These are phyloP conservation scores for Felis catus DNA, from an alignment of 2,113 vertebrate genomes.

Conservation along the genomic window F.catus_Fca126_mat1.0 CM031419.1:211705501-211706000, in stretches of 20 bases:
- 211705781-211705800: background rate
- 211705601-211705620: background rate
- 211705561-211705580: background rate
- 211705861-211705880: background rate
- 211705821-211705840: background rate
- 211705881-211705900: background rate
- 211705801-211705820: background rate
- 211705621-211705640: background rate
- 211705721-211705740: background rate
- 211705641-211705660: background rate
- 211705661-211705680: background rate
- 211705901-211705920: conserved; percentile 43
- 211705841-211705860: background rate
- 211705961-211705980: conserved; percentile 41
- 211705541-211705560: background rate
- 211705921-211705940: conserved; percentile 22
- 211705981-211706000: background rate
- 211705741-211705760: background rate
- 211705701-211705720: background rate
- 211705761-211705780: background rate
- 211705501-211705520: background rate
- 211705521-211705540: background rate
- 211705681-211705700: background rate
- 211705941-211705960: conserved; percentile 33
- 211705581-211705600: background rate